A percentile compares a stretch with the other conserved stretches of the same genome.
Conservation (phyloP, 2,797 vertebrate genomes). For the Clarias fuscus region DNA sequence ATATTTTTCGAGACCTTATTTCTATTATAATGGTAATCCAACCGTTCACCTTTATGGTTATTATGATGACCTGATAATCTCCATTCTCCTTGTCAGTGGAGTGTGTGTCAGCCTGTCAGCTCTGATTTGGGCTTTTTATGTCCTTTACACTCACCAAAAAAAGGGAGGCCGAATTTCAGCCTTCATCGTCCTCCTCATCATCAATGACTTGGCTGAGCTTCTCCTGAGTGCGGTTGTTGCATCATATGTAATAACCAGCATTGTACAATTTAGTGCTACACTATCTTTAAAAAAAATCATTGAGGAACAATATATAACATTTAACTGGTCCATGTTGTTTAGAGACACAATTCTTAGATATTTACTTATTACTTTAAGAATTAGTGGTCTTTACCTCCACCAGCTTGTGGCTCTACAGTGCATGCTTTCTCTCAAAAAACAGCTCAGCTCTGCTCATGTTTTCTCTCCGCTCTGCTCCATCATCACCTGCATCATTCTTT, state of each 20-base stretch:
- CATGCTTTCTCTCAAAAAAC: neutral
- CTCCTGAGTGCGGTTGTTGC: neutral
- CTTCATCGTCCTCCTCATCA: slow-evolving; percentile 36
- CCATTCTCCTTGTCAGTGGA: neutral
- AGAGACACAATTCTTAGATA: too few species aligned
- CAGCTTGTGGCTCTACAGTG: slow-evolving; percentile 7
- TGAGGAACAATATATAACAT: too few species aligned
- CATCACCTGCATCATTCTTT: neutral
- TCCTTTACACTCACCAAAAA: neutral
- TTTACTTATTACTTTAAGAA: neutral
- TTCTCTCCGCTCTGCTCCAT: neutral
- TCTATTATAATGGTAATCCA: too few species aligned
- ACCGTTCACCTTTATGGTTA: neutral
- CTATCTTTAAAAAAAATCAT: too few species aligned
- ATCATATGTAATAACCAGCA: too few species aligned
- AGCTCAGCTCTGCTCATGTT: neutral
- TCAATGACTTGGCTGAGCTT: slow-evolving; percentile 10
- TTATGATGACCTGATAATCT: neutral
- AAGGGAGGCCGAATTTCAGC: neutral
- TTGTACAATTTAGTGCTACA: neutral
- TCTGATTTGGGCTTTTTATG: slow-evolving; percentile 16
- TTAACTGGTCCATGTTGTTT: accelerated
- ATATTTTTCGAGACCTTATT: too few species aligned
- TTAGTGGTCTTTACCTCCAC: slow-evolving; percentile 24
- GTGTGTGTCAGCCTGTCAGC: slow-evolving; percentile 17